Conservation (phyloP, 1,140 invertebrate genomes). For the Euschistus heros region DNA sequence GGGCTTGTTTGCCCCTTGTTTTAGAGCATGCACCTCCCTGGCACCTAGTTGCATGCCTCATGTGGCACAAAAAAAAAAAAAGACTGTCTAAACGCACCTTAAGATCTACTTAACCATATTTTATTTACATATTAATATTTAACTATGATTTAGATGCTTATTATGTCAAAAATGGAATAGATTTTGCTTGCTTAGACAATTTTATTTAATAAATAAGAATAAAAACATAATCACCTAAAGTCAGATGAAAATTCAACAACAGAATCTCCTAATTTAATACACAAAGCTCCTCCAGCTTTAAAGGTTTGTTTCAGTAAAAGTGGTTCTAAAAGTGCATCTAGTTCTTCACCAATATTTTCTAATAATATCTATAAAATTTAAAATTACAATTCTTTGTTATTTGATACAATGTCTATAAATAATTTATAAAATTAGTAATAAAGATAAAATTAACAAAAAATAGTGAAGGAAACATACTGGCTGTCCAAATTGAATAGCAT, state of each 20-base stretch:
- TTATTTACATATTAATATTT: no score
- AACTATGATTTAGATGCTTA: no score
- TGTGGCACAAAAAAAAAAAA: no score
- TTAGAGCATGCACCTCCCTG: no score
- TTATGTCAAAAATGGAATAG: no score
- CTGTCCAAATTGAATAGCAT: slow-evolving; percentile 85
- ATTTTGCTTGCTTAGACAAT: no score
- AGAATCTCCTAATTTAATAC: slow-evolving; percentile 72
- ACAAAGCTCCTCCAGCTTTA: slow-evolving; percentile 69
- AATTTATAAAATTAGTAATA: background rate
- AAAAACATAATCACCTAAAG: slow-evolving; percentile 65
- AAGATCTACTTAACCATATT: no score
- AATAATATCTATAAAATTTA: slow-evolving; percentile 51
- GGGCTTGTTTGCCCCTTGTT: no score
- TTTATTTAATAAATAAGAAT: no score
- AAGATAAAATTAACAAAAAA: background rate
- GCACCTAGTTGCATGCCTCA: no score
- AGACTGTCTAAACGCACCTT: no score
- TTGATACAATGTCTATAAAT: background rate
- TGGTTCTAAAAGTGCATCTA: slow-evolving; percentile 83
- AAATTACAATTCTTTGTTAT: background rate
- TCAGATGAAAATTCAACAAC: slow-evolving; percentile 73
- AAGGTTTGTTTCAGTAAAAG: slow-evolving; percentile 80
- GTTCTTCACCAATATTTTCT: slow-evolving; percentile 78
- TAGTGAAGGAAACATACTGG: slow-evolving; percentile 42